Evolutionary conservation across 2,888 invertebrate genomes (phyloP), one percentile per base, ranked within the genome.

Genomic region (Trypoxylon attenuatum): DNA sequence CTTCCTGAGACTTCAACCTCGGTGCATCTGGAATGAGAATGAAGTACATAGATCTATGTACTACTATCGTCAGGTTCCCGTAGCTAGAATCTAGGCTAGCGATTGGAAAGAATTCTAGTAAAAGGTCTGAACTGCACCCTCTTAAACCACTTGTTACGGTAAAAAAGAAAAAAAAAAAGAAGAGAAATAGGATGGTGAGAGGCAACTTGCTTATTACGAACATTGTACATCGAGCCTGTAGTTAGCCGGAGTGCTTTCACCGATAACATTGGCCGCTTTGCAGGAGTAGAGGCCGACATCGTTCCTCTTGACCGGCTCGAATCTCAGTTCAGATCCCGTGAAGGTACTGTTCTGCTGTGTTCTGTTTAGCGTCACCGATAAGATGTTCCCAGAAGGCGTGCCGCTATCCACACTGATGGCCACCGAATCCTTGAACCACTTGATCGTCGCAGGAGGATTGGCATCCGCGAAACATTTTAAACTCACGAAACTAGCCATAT

Each of bases 241-340:
- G 71, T 87, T 87, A 58, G 89, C 87, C 5, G 89, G 88, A 43
- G 88, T 86, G 77, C 89, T 89, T 78, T 88, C 92, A 77, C 93
- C 94, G 72, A 96, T 95, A 76, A 91, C 90, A 87, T 96, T 96
- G 78, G 92, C 91, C n/a, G 95, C 96, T 60, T 93, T 92, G 87
- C 96, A 96, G 69, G 94, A 92, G 87, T 96, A 96, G 76, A 94
- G 92, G 2, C 96, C 96, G 79, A 95, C 84, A 47, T 88, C 90
- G 29, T 89, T 87, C 22, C 89, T 87, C 68, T 88, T 88, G 52
- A 91, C 89, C 41, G 91, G 91, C 67, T 90, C 88, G 77, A 91
- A 88, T 80, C 89, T 88, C 27, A 88, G 76, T 58, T 87, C 86
- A 27, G 88, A 87, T 43, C 83, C 85, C 19, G 86, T 79, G 33